Conservation (phyloP, 2,113 vertebrate genomes). For the Monarcha castaneiventris region DNA sequence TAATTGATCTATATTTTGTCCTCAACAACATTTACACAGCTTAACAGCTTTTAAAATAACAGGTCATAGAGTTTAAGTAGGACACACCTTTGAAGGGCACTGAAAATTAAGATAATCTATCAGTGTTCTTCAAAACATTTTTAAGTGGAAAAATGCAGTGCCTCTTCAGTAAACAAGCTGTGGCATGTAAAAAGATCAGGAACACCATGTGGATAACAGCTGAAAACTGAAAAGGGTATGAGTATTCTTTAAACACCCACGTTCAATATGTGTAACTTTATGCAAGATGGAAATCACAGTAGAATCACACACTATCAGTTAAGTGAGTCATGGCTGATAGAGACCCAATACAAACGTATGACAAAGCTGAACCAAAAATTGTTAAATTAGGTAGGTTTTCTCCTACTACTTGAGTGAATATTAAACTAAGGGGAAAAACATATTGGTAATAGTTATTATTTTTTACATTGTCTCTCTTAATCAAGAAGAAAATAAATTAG, state of each 20-base stretch:
- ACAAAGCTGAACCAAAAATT: neutral
- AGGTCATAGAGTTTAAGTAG: neutral
- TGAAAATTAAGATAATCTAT: neutral
- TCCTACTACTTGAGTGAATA: neutral
- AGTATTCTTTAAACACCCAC: constrained; percentile 33
- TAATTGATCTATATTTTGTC: neutral
- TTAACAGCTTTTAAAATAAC: neutral
- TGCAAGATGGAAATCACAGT: neutral
- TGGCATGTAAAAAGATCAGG: neutral
- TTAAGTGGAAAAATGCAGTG: neutral
- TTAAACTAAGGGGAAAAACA: neutral
- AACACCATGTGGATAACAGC: neutral
- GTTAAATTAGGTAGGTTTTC: neutral
- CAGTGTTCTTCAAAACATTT: neutral
- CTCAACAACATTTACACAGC: neutral
- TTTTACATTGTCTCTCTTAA: neutral
- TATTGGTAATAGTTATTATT: neutral
- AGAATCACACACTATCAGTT: neutral
- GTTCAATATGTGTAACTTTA: neutral
- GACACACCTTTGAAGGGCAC: neutral
- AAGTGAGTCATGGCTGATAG: neutral
- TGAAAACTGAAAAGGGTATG: constrained; percentile 17
- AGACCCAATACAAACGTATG: neutral
- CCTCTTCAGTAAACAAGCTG: neutral
- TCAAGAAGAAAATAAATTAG: neutral